Evolutionary conservation across 2,797 vertebrate species (phyloP).

Genomic region (Knipowitschia caucasica): DNA sequence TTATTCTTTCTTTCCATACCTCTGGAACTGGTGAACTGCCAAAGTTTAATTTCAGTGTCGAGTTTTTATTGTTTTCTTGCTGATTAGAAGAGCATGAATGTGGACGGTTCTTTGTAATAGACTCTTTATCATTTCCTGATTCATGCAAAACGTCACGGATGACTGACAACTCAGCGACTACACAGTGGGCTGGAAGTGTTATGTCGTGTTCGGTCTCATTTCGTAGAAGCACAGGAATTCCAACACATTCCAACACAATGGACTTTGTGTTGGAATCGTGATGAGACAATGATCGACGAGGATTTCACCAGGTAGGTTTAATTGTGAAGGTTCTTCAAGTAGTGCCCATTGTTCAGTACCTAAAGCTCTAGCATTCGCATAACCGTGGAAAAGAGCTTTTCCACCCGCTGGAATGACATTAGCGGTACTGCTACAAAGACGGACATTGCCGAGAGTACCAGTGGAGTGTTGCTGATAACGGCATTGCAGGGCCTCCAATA

Average conservation of each 20-base stretch:
- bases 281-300: conserved; percentile 3
- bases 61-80: neutral
- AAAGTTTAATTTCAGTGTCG: neutral
- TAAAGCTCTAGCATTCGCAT: neutral
- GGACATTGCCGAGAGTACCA: neutral
- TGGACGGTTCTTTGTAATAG: no score
- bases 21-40: neutral
- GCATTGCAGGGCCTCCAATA: neutral
- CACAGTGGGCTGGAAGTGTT: neutral
- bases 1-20: neutral
- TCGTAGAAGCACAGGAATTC: neutral
- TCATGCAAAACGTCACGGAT: neutral
- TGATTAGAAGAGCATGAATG: neutral
- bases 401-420: neutral
- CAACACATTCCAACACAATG: no score
- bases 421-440: neutral
- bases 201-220: conserved; percentile 15
- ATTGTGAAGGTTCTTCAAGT: neutral
- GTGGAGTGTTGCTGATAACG: neutral
- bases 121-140: no score
- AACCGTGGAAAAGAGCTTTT: neutral
- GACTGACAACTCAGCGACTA: neutral
- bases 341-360: neutral
- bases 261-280: neutral
- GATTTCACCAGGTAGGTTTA: neutral